Conservation (phyloP, 2,888 invertebrate genomes). For the Philaethria dido region DNA sequence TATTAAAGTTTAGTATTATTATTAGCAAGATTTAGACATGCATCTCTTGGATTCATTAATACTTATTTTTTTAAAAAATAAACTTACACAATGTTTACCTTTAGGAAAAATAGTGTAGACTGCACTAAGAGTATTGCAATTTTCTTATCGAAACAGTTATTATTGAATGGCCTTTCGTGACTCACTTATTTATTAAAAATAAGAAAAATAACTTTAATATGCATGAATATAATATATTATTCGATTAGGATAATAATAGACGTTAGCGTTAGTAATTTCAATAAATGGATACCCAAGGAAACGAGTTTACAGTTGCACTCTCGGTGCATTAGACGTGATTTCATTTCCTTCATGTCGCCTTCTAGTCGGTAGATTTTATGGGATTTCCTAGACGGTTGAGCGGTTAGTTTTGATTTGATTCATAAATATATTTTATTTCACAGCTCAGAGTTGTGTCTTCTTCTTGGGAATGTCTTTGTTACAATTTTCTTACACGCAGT, state of each 20-base stretch:
- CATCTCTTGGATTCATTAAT: too few relatives aligned
- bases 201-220: not conserved
- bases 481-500: not conserved
- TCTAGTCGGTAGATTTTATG: constrained; percentile 47
- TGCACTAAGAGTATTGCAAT: too few relatives aligned
- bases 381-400: constrained; percentile 29
- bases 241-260: constrained; percentile 15
- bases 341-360: constrained; percentile 54
- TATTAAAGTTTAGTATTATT: not conserved
- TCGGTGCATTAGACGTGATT: constrained; percentile 54
- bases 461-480: not conserved
- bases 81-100: too few relatives aligned
- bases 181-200: too few relatives aligned
- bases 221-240: constrained; percentile 4
- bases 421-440: constrained; percentile 6
- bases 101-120: too few relatives aligned
- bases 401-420: constrained; percentile 26
- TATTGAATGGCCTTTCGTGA: too few relatives aligned
- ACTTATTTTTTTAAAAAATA: not conserved
- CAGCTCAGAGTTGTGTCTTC: not conserved
- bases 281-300: constrained; percentile 39
- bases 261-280: constrained; percentile 12
- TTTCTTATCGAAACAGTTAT: too few relatives aligned
- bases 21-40: too few relatives aligned
- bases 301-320: constrained; percentile 52